A percentile compares a stretch with the other conserved stretches of the same genome.
phyloP scores from a whole-genome alignment of 2,888 invertebrate species.

The Chironomus tentans region DNA sequence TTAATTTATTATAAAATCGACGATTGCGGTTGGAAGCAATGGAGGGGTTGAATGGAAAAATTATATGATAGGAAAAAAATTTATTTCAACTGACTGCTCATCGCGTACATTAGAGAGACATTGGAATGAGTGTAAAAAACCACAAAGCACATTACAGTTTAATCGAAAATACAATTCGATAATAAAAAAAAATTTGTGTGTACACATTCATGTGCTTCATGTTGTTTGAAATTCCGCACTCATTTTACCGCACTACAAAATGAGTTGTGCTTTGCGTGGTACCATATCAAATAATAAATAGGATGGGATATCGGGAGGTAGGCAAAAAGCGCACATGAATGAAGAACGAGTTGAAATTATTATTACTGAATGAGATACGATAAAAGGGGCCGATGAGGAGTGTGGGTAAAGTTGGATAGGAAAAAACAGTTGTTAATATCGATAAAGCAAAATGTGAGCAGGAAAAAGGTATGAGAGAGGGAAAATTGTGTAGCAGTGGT shows the following conservation, averaged over 20 bases:
- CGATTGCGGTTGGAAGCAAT: constrained; percentile 3
- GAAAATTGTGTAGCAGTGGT: background rate
- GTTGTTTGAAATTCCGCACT: background rate
- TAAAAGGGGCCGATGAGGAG: background rate
- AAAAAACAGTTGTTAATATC: background rate
- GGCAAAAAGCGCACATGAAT: background rate
- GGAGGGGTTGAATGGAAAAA: background rate
- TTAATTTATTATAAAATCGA: constrained; percentile 23
- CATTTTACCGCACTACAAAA: constrained; percentile 18
- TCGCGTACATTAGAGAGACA: background rate
- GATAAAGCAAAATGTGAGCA: background rate
- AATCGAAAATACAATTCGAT: background rate
- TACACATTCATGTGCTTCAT: constrained; percentile 4
- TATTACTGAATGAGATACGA: background rate
- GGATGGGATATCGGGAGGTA: background rate
- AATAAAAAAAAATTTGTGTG: background rate
- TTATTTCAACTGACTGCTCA: no score
- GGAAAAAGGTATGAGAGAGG: no score
- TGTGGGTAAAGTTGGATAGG: background rate
- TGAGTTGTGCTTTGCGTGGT: constrained; percentile 5
- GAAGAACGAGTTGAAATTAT: background rate
- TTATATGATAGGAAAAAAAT: background rate
- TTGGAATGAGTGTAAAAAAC: constrained; percentile 5
- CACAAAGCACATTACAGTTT: constrained; percentile 25
- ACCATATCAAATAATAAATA: background rate